Base-by-base conservation (phyloP, 1,140 invertebrate species). In the Trypoxylus dichotomus region DNA sequence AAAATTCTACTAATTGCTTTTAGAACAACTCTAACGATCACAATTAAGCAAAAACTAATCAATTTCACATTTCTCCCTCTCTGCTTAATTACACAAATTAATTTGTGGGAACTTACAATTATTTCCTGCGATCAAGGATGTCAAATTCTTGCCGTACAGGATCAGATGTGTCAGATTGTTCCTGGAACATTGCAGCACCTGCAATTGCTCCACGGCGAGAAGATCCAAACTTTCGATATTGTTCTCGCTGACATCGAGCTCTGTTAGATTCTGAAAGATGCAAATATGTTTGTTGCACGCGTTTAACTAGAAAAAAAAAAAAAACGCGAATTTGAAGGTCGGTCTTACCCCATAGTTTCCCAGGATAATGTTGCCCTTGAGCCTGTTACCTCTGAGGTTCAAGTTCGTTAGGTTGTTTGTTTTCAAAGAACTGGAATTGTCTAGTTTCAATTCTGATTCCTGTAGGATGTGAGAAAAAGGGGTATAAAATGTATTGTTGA, bases 321-420 rank as follows among this genome's bases (percentile, higher is more conserved):
- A 11, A 24, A 63, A 47, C n/a, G 43, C 11, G n/a, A 10, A 2
- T 2, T 47, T 47, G 10, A n/a, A 63, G 19, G 5, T 63, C 19
- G 5, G 19, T 63, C 21, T 24, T 63, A 94, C 94, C 82, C 93
- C 93, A 85, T 94, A 95, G 85, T 94, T 94, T 78, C 93, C 93
- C 37, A 95, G 89, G 79, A 95, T 92, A 76, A 95, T 94, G 85
- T 92, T 94, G 80, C 93, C 94, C 85, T 94, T 94, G 6, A 95
- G 86, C 79, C 92, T 90, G 85, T 94, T 94, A 79, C 92, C 91
- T 76, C 93, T 88, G 58, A 94, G 87, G 85, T 94, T 94, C 5
- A 94, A 90, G 81, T 90, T 93, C 27, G 91, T 91, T 1, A 94
- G 86, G 72, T 90, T 85, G 82, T 84, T 86, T 85, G 75, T 81